Evolutionary conservation across 2,888 invertebrate species (phyloP).

Genomic region (Drosophila longiperda): DNA sequence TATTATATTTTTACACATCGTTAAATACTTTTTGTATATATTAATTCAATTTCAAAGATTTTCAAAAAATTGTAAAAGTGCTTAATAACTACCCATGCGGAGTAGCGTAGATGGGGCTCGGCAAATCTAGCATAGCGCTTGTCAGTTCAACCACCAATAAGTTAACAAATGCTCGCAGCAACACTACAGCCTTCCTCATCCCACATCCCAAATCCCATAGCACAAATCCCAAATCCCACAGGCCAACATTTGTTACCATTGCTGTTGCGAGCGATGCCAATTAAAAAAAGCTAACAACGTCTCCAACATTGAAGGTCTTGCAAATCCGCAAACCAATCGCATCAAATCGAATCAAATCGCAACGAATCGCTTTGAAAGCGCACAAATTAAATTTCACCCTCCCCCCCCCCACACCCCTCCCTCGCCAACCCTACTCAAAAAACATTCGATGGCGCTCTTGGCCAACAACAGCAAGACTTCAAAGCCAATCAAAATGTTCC

Average conservation of each 20-base stretch:
- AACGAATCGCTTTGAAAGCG: conserved; percentile 47
- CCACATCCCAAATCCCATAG: neutral
- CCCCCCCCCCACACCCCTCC: neutral
- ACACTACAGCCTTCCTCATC: neutral
- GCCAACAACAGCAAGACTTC: conserved; percentile 53
- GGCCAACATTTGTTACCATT: neutral
- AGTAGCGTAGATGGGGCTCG: neutral
- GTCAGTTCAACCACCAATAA: conserved; percentile 7
- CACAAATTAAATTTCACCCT: neutral
- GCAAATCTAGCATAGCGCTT: conserved; percentile 2
- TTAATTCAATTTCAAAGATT: conserved; percentile 4
- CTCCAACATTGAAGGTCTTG: conserved; percentile 23
- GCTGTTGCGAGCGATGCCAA: conserved; percentile 35
- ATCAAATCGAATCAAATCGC: conserved; percentile 57
- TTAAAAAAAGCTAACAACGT: conserved; percentile 50
- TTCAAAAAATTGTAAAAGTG: neutral
- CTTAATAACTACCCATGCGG: neutral
- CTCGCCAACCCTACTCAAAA: neutral
- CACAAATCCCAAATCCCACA: neutral
- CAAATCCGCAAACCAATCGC: conserved; percentile 53
- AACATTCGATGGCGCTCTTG: conserved; percentile 10
- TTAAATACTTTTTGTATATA: neutral
- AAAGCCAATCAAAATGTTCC: conserved; percentile 67
- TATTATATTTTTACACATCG: neutral
- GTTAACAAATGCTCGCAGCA: neutral